Base-by-base conservation (phyloP, 2,113 vertebrate genomes). In the Morphnarchus princeps region DNA sequence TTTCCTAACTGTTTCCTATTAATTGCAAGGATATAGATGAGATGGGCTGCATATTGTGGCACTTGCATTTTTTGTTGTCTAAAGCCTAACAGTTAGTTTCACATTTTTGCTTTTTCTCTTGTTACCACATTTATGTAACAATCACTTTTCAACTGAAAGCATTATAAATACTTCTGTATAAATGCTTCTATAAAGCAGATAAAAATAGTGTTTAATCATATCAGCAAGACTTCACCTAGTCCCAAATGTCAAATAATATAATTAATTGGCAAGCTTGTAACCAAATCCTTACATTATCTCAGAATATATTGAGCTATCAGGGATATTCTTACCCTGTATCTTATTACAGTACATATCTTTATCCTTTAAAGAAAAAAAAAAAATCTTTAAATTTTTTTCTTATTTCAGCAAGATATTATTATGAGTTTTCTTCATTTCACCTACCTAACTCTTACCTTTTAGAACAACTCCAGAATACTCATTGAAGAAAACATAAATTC, bases 1-100 rank as follows among this genome's bases (percentile, higher is more conserved):
- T 81, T 87, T 95, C 76, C 85, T 94, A 87, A 96, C 76, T 85
- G n/a, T 66, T 91, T 93, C 59, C 47, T 77, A n/a, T 93, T 96
- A 96, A 95, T 78, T 97, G 84, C 76, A 49, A 74, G 61, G 72
- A 78, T 93, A 45, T 26, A 67, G 55, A 74, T 79, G 79, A 93
- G 66, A 55, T 65, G 63, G 54, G 61, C 52, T 76, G 52, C 55
- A 10, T 81, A 16, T 36, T 72, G 83, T 82, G 50, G 67, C 34
- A 66, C 84, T 92, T 96, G 69, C 29, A 38, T 55, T 83, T 87
- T 93, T 81, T 76, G 66, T 87, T 91, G 70, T 70, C 45, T 62
- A 92, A 94, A 96, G n/a, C 13, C 50, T 73, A 78, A 77, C 67
- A 55, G 79, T 65, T 93, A 85, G 87, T 93, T 90, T 82, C 22